phyloP scores from a whole-genome alignment of 2,888 invertebrate genomes.

The Atrina japonica region DNA sequence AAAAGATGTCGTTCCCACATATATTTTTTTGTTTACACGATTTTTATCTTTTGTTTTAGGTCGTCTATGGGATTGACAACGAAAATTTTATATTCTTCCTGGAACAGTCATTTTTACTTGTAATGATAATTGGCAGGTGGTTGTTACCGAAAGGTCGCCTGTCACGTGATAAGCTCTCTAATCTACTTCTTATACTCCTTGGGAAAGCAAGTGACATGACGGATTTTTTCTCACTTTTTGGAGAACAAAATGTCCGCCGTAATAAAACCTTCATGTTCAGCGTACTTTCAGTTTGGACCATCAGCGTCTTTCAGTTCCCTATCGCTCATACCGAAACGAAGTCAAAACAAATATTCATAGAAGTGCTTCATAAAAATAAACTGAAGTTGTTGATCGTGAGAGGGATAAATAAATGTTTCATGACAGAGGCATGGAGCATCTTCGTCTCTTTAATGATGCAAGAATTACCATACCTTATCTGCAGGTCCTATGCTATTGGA shows the following conservation, averaged over 20 bases:
- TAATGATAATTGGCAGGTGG: conserved; percentile 41
- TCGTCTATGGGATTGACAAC: conserved; percentile 4
- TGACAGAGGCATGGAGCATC: conserved; percentile 38
- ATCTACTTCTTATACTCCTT: conserved; percentile 29
- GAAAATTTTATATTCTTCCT: conserved; percentile 27
- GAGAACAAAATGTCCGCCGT: conserved; percentile 13
- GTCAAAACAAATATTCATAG: background rate
- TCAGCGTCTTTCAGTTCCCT: conserved; percentile 41
- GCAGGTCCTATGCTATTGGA: conserved; percentile 29
- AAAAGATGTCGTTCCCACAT: too few species aligned
- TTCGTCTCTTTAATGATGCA: conserved; percentile 30
- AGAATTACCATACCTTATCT: conserved; percentile 36
- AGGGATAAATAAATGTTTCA: conserved; percentile 20
- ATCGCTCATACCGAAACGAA: conserved; percentile 31
- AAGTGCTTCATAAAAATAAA: background rate
- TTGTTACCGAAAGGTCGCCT: conserved; percentile 31
- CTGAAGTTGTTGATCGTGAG: background rate
- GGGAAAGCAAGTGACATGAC: conserved; percentile 42
- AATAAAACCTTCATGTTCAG: conserved; percentile 13
- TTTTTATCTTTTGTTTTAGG: conserved; percentile 1
- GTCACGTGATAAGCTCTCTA: conserved; percentile 37
- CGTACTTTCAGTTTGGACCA: conserved; percentile 33
- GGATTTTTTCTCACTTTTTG: conserved; percentile 35
- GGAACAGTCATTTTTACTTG: conserved; percentile 34
- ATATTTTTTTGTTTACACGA: background rate